These are phyloP conservation scores for Collichthys lucidus DNA, from an alignment of 2,113 vertebrate species.

Conservation along the genomic window DNA sequence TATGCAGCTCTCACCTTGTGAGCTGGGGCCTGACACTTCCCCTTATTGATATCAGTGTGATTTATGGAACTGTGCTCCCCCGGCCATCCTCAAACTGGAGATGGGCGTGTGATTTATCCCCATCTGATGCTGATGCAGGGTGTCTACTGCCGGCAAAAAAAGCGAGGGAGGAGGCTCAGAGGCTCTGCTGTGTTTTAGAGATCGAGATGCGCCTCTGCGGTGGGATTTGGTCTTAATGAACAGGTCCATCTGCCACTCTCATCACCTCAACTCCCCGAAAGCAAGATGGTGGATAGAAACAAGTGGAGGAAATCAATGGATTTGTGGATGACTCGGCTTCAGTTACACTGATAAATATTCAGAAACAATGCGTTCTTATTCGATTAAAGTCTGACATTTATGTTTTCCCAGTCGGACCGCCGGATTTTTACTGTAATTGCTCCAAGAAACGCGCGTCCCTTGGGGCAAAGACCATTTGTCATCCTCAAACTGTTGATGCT, in stretches of 20 bases:
- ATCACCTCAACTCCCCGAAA: constrained; percentile 8
- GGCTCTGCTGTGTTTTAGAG: background rate
- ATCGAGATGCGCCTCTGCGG: constrained; percentile 16
- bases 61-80: constrained; percentile 73
- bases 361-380: constrained; percentile 32
- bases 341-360: constrained; percentile 33
- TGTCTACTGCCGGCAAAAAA: constrained; percentile 42
- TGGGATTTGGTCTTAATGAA: constrained; percentile 55
- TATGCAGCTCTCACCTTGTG: constrained; percentile 62
- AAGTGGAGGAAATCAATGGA: constrained; percentile 29
- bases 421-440: constrained; percentile 47
- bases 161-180: constrained; percentile 43
- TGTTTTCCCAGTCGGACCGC: constrained; percentile 41
- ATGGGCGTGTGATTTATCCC: constrained; percentile 74
- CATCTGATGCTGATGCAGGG: constrained; percentile 47
- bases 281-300: background rate
- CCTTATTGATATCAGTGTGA: constrained; percentile 81
- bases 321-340: constrained; percentile 43
- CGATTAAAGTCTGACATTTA: constrained; percentile 47
- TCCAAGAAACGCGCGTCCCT: constrained; percentile 33
- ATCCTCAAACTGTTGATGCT: constrained; percentile 41
- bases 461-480: constrained; percentile 30
- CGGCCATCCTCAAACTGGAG: constrained; percentile 69
- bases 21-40: constrained; percentile 71
- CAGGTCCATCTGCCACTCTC: constrained; percentile 15